These are phyloP conservation scores for Saccostrea echinata DNA, from an alignment of 1,140 invertebrate species.

Conservation along the genomic window DNA sequence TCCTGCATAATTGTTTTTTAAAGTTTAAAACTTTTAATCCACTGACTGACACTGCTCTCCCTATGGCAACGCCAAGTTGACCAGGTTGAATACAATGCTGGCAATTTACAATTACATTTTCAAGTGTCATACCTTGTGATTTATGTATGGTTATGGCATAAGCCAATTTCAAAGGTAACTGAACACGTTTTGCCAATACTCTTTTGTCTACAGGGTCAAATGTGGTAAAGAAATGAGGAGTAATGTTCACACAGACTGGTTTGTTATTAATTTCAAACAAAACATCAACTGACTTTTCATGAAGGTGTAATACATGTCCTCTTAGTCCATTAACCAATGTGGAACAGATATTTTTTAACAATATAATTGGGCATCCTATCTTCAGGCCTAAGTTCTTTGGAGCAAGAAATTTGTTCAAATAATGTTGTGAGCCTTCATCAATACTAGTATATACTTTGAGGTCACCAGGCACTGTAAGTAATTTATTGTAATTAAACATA, in stretches of 20 bases:
- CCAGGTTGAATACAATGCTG: not conserved
- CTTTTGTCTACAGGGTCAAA: slow-evolving; percentile 42
- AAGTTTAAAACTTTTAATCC: too few relatives aligned
- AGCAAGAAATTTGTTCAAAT: slow-evolving; percentile 21
- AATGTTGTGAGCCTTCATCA: slow-evolving; percentile 36
- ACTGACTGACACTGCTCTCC: too few relatives aligned
- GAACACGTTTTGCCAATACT: slow-evolving; percentile 20
- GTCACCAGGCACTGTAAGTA: not conserved
- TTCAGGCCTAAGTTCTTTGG: not conserved
- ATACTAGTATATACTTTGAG: not conserved
- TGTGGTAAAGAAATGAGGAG: slow-evolving; percentile 5
- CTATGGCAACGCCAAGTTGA: slow-evolving; percentile 11
- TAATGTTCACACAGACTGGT: not conserved
- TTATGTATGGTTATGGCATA: slow-evolving; percentile 47
- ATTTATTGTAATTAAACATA: slow-evolving; percentile 20
- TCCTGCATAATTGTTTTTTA: too few relatives aligned
- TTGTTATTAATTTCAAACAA: slow-evolving; percentile 28
- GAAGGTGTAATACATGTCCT: slow-evolving; percentile 4
- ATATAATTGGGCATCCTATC: slow-evolving; percentile 22
- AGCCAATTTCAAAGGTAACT: slow-evolving; percentile 22
- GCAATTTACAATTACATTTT: slow-evolving; percentile 38
- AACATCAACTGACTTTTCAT: slow-evolving; percentile 13
- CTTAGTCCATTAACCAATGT: slow-evolving; percentile 46
- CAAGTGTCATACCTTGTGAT: slow-evolving; percentile 44
- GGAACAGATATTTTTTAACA: slow-evolving; percentile 31